Evolutionary conservation across 92 coral and sea anemone species (phyloP).

Genomic region (Meandrina meandrites): DNA sequence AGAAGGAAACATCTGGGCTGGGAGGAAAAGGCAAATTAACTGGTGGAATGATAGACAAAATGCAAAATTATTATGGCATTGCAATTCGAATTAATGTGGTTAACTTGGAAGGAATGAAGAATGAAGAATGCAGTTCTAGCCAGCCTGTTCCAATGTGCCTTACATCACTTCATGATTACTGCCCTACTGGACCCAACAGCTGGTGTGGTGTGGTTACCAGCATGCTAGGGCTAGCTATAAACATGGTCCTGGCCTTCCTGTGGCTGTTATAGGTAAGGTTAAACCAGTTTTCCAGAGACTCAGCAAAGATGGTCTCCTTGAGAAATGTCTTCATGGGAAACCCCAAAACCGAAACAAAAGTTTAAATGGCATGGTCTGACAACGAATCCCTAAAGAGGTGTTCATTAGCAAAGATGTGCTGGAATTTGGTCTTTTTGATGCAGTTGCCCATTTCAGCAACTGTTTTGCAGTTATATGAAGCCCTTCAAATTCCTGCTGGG

Average conservation of each 20-base stretch:
- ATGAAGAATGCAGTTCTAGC: no score
- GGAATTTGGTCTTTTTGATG: no score
- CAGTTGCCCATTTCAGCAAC: conserved; percentile 40
- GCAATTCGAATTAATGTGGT: conserved; percentile 64
- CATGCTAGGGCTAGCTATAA: conserved; percentile 46
- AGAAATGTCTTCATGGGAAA: conserved; percentile 65
- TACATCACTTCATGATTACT: conserved; percentile 58
- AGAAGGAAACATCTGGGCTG: conserved; percentile 44
- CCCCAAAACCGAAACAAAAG: conserved; percentile 61
- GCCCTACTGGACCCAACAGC: conserved; percentile 53
- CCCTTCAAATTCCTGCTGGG: no score
- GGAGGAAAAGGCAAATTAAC: conserved; percentile 65
- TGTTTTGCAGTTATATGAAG: conserved; percentile 27
- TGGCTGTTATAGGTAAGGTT: conserved; percentile 27
- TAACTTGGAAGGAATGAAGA: conserved; percentile 55
- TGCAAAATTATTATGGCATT: conserved; percentile 69
- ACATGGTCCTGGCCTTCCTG: conserved; percentile 65
- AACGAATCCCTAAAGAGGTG: conserved; percentile 48
- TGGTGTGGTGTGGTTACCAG: conserved; percentile 66
- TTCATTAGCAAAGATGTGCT: conserved; percentile 51
- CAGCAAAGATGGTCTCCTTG: conserved; percentile 49
- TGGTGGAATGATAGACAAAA: conserved; percentile 55
- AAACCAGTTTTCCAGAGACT: conserved; percentile 62
- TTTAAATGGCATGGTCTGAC: conserved; percentile 64
- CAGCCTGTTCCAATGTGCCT: conserved; percentile 67